Evolutionary conservation across 92 coral and sea anemone genomes (phyloP).

Genomic region (Nematostella vectensis): DNA sequence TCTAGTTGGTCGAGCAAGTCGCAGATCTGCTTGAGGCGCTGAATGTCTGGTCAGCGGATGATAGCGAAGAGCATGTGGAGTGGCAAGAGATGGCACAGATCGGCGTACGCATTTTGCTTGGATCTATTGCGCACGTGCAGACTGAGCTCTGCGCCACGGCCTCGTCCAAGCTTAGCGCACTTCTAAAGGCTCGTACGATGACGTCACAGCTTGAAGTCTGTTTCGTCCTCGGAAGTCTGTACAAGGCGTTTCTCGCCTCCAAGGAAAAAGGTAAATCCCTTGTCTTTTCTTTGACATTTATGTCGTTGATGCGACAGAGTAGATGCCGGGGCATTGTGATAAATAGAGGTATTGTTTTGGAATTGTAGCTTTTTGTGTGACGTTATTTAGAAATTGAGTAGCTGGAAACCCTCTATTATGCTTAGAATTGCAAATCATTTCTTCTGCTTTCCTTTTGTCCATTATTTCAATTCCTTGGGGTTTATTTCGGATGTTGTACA

Average conservation of each 20-base stretch:
- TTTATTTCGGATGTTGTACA: no score
- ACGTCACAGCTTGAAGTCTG: conserved; percentile 91
- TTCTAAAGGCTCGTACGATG: conserved; percentile 62
- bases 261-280: conserved; percentile 73
- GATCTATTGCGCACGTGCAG: conserved; percentile 64
- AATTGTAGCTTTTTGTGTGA: background rate
- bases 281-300: no score
- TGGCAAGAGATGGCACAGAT: conserved; percentile 98
- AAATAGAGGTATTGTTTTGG: background rate
- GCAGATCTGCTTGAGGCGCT: conserved; percentile 83
- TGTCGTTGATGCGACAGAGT: background rate
- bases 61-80: conserved; percentile 54
- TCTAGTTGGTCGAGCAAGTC: conserved; percentile 79
- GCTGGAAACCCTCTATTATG: no score
- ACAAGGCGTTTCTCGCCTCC: conserved; percentile 77
- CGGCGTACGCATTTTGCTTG: conserved; percentile 79
- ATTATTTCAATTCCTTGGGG: no score
- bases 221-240: conserved; percentile 67
- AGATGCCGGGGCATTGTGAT: background rate
- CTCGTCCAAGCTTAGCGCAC: conserved; percentile 84
- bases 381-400: no score
- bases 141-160: conserved; percentile 91
- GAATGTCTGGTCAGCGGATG: conserved; percentile 86
- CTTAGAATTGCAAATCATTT: no score
- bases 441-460: no score